Conservation (phyloP, 2,113 vertebrate species). For the Daboia siamensis region DNA sequence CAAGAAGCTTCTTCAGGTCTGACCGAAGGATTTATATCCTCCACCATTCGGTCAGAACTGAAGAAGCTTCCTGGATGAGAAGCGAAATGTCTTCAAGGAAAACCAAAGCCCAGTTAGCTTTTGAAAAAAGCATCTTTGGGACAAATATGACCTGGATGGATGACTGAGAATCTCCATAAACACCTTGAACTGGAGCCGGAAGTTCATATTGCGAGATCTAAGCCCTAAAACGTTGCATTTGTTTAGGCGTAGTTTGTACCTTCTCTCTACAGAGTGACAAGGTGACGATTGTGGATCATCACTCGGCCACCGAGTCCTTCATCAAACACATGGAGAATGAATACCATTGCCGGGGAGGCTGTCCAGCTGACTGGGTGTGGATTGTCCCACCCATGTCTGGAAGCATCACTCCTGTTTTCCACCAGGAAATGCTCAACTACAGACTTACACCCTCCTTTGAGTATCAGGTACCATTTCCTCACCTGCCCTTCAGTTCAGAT, state of each 20-base stretch:
- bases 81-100: no score
- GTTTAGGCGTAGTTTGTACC: background rate
- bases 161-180: background rate
- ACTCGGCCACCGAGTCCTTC: conserved; percentile 96
- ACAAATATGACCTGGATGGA: background rate
- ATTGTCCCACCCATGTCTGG: conserved; percentile 97
- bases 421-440: conserved; percentile 99
- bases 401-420: conserved; percentile 95
- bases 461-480: conserved; percentile 84
- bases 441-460: conserved; percentile 93
- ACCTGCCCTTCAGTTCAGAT: background rate
- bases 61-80: no score
- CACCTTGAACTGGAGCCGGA: background rate
- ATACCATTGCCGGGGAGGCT: conserved; percentile 89
- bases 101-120: background rate
- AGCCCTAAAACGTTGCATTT: background rate
- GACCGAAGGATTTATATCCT: no score
- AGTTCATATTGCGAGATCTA: background rate
- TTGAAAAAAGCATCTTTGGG: background rate
- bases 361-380: conserved; percentile 97
- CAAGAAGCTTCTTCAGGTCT: background rate
- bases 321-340: conserved; percentile 99
- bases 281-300: conserved; percentile 97
- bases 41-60: no score
- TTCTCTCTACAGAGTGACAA: conserved; percentile 79